phyloP scores from a whole-genome alignment of 1,140 invertebrate genomes.

The Yoshiicerus persimilis region DNA sequence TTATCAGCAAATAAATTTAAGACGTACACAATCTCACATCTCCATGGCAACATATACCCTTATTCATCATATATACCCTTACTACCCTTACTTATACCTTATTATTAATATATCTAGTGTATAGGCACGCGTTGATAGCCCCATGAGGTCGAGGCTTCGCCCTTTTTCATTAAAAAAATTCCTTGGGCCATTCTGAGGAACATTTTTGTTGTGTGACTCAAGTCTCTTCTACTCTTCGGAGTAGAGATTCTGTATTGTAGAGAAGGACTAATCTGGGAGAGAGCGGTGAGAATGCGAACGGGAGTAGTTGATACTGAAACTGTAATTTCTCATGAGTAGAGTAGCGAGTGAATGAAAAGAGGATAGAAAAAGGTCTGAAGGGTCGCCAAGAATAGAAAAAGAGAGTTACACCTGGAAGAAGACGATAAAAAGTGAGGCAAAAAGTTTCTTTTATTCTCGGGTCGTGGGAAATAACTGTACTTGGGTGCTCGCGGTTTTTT shows the following conservation, averaged over 20 bases:
- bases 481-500: not conserved
- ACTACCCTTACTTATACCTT: not conserved
- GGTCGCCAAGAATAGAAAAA: not conserved
- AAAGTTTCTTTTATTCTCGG: not conserved
- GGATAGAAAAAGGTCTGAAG: not conserved
- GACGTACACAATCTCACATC: not conserved
- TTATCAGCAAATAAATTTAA: conserved; percentile 29
- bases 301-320: not conserved
- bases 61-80: not conserved
- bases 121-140: conserved; percentile 34
- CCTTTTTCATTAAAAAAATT: conserved; percentile 39
- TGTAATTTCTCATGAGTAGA: not conserved
- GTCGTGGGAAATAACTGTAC: conserved; percentile 28
- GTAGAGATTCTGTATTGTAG: not conserved
- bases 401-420: not conserved
- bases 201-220: conserved; percentile 32
- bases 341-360: not conserved
- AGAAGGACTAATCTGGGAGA: not conserved
- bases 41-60: not conserved
- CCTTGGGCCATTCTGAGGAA: not conserved
- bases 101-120: not conserved
- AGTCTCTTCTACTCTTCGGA: not conserved
- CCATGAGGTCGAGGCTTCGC: conserved; percentile 25
- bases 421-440: not conserved
- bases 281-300: not conserved